Evolutionary conservation across 2,797 vertebrate species (phyloP).

Genomic region (Centropyge bicolor): DNA sequence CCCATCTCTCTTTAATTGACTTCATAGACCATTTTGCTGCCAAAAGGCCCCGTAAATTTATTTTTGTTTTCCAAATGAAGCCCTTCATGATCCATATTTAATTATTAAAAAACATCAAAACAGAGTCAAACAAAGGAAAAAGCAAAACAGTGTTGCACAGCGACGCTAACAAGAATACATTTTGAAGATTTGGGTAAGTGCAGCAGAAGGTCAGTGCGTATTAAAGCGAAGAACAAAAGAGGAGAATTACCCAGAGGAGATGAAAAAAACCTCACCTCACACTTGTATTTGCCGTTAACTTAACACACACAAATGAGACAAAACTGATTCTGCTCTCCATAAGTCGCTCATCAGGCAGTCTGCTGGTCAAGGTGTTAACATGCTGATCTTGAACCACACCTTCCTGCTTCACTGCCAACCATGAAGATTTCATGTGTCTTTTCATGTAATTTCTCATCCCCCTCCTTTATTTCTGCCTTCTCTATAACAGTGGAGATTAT

Average conservation of each 20-base stretch:
- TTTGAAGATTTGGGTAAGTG: slow-evolving; percentile 11
- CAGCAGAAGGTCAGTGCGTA: slow-evolving; percentile 5
- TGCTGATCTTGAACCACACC: background rate
- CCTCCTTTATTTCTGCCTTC: background rate
- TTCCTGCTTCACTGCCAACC: too few species aligned
- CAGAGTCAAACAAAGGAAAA: slow-evolving; percentile 5
- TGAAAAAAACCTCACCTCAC: slow-evolving; percentile 4
- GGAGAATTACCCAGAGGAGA: slow-evolving; percentile 1
- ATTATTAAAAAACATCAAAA: slow-evolving; percentile 26
- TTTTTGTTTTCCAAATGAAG: slow-evolving; percentile 28
- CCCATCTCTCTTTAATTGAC: slow-evolving; percentile 40
- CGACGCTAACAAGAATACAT: background rate
- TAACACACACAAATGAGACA: background rate
- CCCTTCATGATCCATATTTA: slow-evolving; percentile 27
- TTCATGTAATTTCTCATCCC: background rate
- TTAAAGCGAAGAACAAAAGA: slow-evolving; percentile 17
- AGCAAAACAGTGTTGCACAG: background rate
- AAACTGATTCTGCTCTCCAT: background rate
- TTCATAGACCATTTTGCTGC: slow-evolving; percentile 37
- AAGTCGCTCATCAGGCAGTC: background rate
- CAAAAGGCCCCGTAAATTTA: slow-evolving; percentile 2
- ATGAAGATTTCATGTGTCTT: too few species aligned
- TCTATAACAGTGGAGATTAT: too few species aligned
- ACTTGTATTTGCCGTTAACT: background rate
- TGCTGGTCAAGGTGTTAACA: background rate